Conservation (phyloP, 2,797 vertebrate genomes). For the Urocyon cinereoargenteus region DNA sequence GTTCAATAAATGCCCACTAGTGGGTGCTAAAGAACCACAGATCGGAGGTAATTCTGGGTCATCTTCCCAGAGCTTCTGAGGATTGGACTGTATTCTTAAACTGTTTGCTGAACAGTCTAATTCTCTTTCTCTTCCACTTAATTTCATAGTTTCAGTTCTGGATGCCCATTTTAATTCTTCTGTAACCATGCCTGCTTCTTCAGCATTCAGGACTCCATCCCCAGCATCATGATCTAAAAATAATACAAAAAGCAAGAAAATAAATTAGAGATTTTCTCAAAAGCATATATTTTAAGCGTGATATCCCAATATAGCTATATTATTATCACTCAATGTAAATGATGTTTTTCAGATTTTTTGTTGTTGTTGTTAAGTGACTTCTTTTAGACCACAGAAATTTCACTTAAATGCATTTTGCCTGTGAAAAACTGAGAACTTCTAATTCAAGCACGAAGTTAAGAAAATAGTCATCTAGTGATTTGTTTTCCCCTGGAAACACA, state of each 20-base stretch:
- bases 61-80: conserved; percentile 71
- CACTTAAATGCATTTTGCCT: neutral
- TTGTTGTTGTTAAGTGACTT: conserved; percentile 17
- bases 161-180: conserved; percentile 83
- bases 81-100: conserved; percentile 69
- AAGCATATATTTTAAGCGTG: conserved; percentile 45
- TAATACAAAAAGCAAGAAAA: conserved; percentile 63
- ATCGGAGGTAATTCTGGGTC: conserved; percentile 65
- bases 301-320: neutral
- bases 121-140: conserved; percentile 79
- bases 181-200: conserved; percentile 74
- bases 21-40: conserved; percentile 53
- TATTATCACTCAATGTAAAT: neutral
- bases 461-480: conserved; percentile 23
- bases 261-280: conserved; percentile 58
- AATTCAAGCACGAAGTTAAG: conserved; percentile 13
- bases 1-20: conserved; percentile 67
- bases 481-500: neutral
- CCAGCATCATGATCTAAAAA: conserved; percentile 82
- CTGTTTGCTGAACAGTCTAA: conserved; percentile 65
- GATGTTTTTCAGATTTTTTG: neutral
- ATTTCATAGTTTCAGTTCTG: conserved; percentile 77
- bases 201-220: conserved; percentile 72
- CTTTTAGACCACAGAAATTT: conserved; percentile 5
- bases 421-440: conserved; percentile 53